Evolutionary conservation across 2,888 invertebrate species (phyloP).

Genomic region (Thyatira batis): DNA sequence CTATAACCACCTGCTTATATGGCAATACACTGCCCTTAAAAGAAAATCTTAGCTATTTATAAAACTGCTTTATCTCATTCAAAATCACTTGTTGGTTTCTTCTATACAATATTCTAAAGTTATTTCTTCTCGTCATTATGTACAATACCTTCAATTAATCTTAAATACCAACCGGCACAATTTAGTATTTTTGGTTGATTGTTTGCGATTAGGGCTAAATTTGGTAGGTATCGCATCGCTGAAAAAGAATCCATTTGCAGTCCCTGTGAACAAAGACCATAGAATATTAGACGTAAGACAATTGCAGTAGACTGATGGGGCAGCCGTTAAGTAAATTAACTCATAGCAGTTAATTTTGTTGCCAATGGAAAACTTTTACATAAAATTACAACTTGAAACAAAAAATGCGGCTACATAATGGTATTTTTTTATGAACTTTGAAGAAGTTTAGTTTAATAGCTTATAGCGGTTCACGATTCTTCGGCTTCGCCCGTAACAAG

Average conservation of each 20-base stretch:
- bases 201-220: slow-evolving; percentile 18
- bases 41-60: slow-evolving; percentile 30
- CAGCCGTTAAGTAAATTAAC: neutral
- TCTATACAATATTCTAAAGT: neutral
- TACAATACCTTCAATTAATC: slow-evolving; percentile 8
- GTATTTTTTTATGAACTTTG: neutral
- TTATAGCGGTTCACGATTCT: slow-evolving; percentile 3
- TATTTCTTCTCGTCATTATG: neutral
- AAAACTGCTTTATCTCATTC: slow-evolving; percentile 13
- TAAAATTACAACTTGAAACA: neutral
- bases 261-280: slow-evolving; percentile 18
- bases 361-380: neutral
- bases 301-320: slow-evolving; percentile 12
- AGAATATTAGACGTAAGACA: slow-evolving; percentile 8
- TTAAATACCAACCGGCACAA: slow-evolving; percentile 14
- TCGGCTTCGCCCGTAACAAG: slow-evolving; percentile 9
- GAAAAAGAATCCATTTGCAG: slow-evolving; percentile 27
- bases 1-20: slow-evolving; percentile 63
- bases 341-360: neutral
- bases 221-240: slow-evolving; percentile 22
- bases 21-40: slow-evolving; percentile 49
- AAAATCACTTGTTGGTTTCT: neutral
- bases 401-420: neutral
- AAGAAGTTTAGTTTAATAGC: neutral
- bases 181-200: slow-evolving; percentile 24